Percentiles rank a stretch among this genome's conserved stretches.
phyloP scores from a whole-genome alignment of 2,797 vertebrate species.

The Onychomys torridus region DNA sequence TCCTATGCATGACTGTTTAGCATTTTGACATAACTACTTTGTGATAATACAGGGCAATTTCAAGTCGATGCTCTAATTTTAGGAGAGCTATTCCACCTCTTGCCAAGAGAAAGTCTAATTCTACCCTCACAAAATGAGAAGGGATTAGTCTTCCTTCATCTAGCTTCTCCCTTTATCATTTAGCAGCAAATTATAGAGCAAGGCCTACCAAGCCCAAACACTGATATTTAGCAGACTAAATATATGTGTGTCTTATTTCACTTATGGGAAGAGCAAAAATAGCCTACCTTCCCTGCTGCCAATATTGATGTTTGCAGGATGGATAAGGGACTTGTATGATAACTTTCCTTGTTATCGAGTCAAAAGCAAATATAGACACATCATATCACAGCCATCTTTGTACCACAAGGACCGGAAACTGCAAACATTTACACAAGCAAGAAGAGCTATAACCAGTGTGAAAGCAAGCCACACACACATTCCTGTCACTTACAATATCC shows the following conservation, averaged over 20 bases:
- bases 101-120: constrained; percentile 67
- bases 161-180: constrained; percentile 50
- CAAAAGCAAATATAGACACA: background rate
- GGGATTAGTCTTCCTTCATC: constrained; percentile 40
- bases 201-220: background rate
- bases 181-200: constrained; percentile 50
- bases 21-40: constrained; percentile 47
- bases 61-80: constrained; percentile 41
- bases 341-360: background rate
- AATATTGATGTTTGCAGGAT: background rate
- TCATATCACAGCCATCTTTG: background rate
- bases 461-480: background rate
- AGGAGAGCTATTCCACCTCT: constrained; percentile 39
- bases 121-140: constrained; percentile 46
- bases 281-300: background rate
- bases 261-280: background rate
- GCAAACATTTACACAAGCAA: background rate
- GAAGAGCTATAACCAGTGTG: background rate
- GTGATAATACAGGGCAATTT: constrained; percentile 47
- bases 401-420: background rate
- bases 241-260: constrained; percentile 20
- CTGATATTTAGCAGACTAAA: constrained; percentile 38
- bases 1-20: background rate
- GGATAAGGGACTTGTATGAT: background rate
- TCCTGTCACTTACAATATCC: background rate